Base-by-base conservation (phyloP, 1,140 invertebrate species). In the Drosophila subobscura region DNA sequence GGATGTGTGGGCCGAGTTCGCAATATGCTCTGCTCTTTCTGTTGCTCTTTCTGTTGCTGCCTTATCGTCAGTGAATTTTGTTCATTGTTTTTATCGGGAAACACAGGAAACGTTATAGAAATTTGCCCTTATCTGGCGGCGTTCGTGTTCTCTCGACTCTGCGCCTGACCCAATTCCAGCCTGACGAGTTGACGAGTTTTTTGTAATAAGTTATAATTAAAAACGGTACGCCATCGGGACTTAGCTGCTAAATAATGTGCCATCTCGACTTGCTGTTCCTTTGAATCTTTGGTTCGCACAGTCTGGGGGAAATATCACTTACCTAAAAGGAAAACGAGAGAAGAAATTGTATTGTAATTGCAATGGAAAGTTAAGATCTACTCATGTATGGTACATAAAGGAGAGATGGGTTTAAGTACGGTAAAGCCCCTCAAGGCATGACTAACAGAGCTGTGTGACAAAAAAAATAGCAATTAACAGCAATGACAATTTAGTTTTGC, bases 401-500 rank as follows among this genome's bases (percentile, higher is more conserved):
- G 29, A 3, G 3, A 7, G 45, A n/a, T 8, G 14, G 23, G 25
- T 14, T 54, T 37, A 67, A 40, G 60, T 27, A 54, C 14, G 22
- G 64, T 20, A 66, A 44, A 67, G 14, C 14, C 14, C 33, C 22
- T 23, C 20, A 41, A 20, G 29, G 16, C 10, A 14, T 27, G 29
- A 16, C 47, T 49, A 33, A 33, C 58, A 53, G 54, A 70, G 44
- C 72, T 50, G 77, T 67, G 76, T 79, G 81, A 78, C 88, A 81
- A 88, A 29, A 56, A 86, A 86, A 81, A 88, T 20, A 56, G 88
- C 88, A 86, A 86, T 86, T 86, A 88, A 89, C 79, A 84, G 73
- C 77, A 84, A 89, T 79, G 79, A 80, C 79, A 74, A 85, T 74
- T 84, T 74, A 41, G 77, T 86, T 80, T 84, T 77, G 61, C 67